Conservation (phyloP, 2,797 vertebrate species). For the Myotis planiceps region DNA sequence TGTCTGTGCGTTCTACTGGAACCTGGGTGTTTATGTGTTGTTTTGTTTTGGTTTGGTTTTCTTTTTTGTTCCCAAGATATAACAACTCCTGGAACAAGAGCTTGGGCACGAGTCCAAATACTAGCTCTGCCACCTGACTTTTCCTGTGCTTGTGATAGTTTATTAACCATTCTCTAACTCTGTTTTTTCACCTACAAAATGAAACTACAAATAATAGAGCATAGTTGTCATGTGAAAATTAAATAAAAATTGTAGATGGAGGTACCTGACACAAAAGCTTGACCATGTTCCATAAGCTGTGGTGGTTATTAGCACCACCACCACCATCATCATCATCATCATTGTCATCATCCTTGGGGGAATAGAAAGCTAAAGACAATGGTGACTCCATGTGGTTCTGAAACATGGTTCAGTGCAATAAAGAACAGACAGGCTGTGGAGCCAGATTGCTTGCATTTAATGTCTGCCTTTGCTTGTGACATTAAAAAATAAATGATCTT, state of each 20-base stretch:
- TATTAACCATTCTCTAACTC: background rate
- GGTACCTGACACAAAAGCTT: background rate
- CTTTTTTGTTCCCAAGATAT: background rate
- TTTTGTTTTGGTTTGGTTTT: background rate
- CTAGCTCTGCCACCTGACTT: accelerated
- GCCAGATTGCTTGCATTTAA: background rate
- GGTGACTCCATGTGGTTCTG: background rate
- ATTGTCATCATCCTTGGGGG: background rate
- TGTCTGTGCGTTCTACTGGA: background rate
- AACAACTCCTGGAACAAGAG: background rate
- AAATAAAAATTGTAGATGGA: background rate
- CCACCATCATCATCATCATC: background rate
- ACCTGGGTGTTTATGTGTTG: background rate
- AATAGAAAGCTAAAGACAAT: background rate
- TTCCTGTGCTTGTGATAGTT: background rate
- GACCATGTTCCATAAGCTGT: background rate
- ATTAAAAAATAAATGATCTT: background rate
- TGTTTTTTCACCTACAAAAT: background rate
- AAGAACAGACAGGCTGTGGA: background rate
- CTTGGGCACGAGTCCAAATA: background rate
- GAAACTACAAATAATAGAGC: background rate
- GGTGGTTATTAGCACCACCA: background rate
- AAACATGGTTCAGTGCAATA: background rate
- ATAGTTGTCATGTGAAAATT: background rate
- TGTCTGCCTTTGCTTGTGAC: background rate